These are phyloP conservation scores for Morus bassanus DNA, from an alignment of 2,797 vertebrate genomes.

Conservation along the genomic window DNA sequence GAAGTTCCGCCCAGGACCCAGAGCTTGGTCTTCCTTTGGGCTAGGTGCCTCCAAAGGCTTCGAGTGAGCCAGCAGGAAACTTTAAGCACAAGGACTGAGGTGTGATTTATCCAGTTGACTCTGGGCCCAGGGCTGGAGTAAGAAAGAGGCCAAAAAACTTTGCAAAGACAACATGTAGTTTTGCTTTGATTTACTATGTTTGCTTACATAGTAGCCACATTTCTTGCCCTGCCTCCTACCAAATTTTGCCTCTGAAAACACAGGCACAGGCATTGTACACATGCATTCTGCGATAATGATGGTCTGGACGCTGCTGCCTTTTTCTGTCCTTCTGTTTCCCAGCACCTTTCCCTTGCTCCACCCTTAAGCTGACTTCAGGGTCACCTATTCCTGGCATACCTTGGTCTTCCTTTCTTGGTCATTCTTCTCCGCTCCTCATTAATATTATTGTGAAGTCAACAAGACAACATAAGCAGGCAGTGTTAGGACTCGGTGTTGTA, in stretches of 20 bases:
- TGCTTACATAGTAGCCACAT: not conserved
- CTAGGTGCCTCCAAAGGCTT: not conserved
- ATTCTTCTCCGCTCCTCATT: not conserved
- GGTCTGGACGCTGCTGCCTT: not conserved
- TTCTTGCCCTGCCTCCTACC: not conserved
- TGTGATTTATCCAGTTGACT: not conserved
- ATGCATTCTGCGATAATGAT: not conserved
- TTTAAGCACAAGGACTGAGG: not conserved
- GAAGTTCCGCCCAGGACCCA: not conserved
- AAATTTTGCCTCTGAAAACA: not conserved
- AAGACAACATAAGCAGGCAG: not conserved
- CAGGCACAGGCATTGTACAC: not conserved
- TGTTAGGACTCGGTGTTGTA: not conserved
- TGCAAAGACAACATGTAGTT: not conserved
- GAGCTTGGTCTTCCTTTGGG: not conserved
- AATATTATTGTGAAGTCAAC: not conserved
- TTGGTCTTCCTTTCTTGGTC: not conserved
- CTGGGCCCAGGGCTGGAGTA: not conserved
- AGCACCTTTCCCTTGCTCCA: not conserved
- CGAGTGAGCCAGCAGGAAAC: not conserved
- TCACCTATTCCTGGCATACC: not conserved
- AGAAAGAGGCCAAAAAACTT: not conserved
- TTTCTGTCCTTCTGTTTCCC: not conserved
- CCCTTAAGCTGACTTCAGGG: not conserved
- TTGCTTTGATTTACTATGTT: not conserved